phyloP scores from a whole-genome alignment of 2,113 vertebrate species.

The Alectura lathami region DNA sequence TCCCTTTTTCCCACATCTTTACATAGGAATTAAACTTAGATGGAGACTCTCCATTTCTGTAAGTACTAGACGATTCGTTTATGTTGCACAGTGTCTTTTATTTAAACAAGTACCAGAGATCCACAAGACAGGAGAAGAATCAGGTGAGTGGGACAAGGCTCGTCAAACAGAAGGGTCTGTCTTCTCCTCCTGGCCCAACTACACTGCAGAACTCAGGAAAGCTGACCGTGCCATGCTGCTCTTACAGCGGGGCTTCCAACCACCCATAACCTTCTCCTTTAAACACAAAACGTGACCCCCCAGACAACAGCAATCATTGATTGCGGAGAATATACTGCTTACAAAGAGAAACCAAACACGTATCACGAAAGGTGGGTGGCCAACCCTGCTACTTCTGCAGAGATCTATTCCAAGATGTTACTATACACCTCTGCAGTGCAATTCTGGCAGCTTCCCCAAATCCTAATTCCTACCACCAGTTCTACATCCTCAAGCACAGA shows the following conservation, averaged over 20 bases:
- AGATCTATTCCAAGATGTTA: background rate
- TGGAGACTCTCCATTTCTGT: background rate
- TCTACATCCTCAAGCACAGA: background rate
- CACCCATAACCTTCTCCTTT: background rate
- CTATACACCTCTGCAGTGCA: background rate
- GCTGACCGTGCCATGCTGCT: background rate
- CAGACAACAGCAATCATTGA: background rate
- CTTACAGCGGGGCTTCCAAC: background rate
- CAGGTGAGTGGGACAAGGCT: background rate
- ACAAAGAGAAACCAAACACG: background rate
- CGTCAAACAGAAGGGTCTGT: constrained; percentile 1
- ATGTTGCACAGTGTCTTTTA: background rate
- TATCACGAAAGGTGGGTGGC: background rate
- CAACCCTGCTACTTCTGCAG: background rate
- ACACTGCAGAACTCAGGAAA: background rate
- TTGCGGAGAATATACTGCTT: background rate
- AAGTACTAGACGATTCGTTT: background rate
- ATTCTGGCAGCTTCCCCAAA: background rate
- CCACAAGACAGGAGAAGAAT: background rate
- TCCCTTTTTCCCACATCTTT: background rate
- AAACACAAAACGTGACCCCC: background rate
- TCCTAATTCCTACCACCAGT: background rate
- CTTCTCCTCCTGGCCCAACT: background rate
- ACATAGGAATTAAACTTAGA: background rate
- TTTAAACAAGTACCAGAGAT: background rate